Evolutionary conservation across 2,113 vertebrate species (phyloP).

Genomic region (Sprattus sprattus): DNA sequence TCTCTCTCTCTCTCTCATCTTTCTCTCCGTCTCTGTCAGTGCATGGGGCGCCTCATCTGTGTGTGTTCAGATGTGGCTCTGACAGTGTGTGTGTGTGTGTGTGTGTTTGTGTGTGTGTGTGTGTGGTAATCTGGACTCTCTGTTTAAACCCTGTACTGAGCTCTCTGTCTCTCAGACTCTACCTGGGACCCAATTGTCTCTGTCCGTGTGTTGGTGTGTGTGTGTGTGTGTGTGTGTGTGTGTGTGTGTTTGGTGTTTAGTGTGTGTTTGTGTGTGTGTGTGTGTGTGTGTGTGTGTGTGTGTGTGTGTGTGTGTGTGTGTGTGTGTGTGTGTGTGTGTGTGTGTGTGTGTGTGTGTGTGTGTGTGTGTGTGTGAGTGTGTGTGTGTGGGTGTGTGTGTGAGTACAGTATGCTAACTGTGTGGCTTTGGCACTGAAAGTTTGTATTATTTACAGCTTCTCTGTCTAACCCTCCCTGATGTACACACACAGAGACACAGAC

Average conservation of each 20-base stretch:
- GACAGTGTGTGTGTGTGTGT: background rate
- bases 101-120: background rate
- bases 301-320: background rate
- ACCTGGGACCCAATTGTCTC: too few species aligned
- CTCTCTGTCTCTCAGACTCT: too few species aligned
- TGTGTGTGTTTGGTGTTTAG: too few species aligned
- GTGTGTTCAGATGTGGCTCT: background rate
- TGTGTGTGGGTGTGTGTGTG: background rate
- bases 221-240: background rate
- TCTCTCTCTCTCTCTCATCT: background rate
- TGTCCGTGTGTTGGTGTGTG: background rate
- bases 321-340: too few species aligned
- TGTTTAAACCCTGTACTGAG: too few species aligned
- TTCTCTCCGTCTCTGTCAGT: background rate
- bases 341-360: background rate
- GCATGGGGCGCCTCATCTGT: background rate
- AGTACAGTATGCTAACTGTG: background rate
- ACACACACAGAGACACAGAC: too few species aligned
- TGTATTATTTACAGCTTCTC: too few species aligned
- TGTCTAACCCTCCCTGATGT: too few species aligned
- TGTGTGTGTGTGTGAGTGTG: background rate
- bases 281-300: background rate
- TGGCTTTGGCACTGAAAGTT: background rate
- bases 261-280: background rate
- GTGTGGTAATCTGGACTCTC: too few species aligned